These are phyloP conservation scores for Tenthredo livida DNA, from an alignment of 2,888 invertebrate genomes.

Conservation along the genomic window DNA sequence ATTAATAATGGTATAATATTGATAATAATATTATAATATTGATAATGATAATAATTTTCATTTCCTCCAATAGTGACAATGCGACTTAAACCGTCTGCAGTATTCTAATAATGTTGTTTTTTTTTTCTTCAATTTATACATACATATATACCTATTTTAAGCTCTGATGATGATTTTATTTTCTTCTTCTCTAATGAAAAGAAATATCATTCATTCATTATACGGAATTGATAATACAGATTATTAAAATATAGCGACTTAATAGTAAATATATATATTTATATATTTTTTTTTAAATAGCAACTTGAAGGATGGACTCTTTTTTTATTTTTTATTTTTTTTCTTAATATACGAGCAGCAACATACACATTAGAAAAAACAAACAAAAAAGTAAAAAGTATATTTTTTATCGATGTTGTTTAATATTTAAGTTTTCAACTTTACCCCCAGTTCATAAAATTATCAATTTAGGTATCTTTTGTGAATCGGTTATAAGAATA, in stretches of 20 bases:
- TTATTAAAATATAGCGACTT: constrained; percentile 59
- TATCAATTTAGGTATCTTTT: not conserved
- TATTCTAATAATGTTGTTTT: constrained; percentile 64
- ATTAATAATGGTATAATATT: constrained; percentile 44
- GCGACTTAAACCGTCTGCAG: constrained; percentile 67
- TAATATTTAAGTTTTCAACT: constrained; percentile 70
- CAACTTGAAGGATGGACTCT: not conserved
- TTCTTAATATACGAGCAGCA: constrained; percentile 20
- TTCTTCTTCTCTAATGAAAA: constrained; percentile 36
- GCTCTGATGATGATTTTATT: constrained; percentile 29
- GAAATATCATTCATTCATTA: constrained; percentile 64
- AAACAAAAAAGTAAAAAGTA: constrained; percentile 26
- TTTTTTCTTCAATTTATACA: constrained; percentile 28
- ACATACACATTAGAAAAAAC: constrained; percentile 52
- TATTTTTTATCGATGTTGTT: constrained; percentile 72
- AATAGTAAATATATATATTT: constrained; percentile 62
- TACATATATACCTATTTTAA: constrained; percentile 8
- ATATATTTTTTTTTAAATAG: not conserved
- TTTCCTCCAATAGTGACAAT: constrained; percentile 51
- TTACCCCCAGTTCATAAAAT: constrained; percentile 59
- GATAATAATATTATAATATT: constrained; percentile 40
- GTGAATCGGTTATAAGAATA: constrained; percentile 8
- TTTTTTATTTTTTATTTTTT: not conserved
- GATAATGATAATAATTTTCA: constrained; percentile 26
- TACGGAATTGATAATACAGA: constrained; percentile 61